Evolutionary conservation across 2,113 vertebrate species (phyloP), one percentile per base, ranked within the genome.

Genomic region (Strigops habroptila): DNA sequence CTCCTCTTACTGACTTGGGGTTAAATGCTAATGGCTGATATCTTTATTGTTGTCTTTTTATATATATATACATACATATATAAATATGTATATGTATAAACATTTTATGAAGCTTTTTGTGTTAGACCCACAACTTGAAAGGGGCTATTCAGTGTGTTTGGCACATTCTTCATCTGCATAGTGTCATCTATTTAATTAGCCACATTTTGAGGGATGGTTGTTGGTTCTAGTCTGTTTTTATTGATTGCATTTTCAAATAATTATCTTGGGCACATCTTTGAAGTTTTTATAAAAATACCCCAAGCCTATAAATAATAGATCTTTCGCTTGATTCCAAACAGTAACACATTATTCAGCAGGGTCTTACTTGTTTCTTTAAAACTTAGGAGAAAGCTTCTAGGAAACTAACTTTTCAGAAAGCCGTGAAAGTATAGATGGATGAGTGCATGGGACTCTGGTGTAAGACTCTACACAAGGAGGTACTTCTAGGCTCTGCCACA

Each of bases 241-340:
- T 46, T 90, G 41, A 77, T 31, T 53, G 3, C 30, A 33, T 82
- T 88, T 96, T 75, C 33, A 96, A 91, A 83, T 83, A 74, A 86
- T 91, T 88, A 52, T 89, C 48, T 82, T 75, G n/a, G 13, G 46
- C 46, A 88, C 9, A 27, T 78, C 55, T 71, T 44, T 90, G 31
- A 93, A 74, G 49, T 53, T 90, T 88, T 74, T 67, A 59, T 41
- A 46, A 35, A 79, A 83, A 48, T 52, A 76, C 7, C 3, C 62
- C 12, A 82, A 77, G 31, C 63, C 46, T 92, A 95, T 96, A 82
- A 95, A 97, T 95, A 92, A 90, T 93, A 90, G 75, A 95, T 91
- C 79, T 91, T 94, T 94, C 63, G 60, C 18, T 94, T 64, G 18
- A 80, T 80, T 86, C 43, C 10, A 71, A 75, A 63, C 2, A 37